Evolutionary conservation across 2,888 invertebrate species (phyloP), one percentile per base, ranked within the genome.

Genomic region (Villa cingulata): DNA sequence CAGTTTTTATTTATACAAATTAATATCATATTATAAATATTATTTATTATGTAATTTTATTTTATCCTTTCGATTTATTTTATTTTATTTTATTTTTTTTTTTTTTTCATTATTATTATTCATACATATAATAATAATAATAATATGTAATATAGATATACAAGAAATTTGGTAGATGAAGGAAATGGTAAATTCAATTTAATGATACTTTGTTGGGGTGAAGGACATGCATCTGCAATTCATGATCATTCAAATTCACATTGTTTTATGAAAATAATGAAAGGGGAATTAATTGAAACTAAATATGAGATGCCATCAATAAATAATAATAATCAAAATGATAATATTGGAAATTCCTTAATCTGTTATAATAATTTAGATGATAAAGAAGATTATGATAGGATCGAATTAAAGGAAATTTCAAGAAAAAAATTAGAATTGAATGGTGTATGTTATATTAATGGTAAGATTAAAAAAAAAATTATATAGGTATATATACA

Each of bases 171-270:
- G 57, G 91, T 98, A 1, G 94, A 97, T 62, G 80, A 78, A 50
- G 98, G 97, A 5, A 97, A 98, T 64, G 96, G 92, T 0, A 91
- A 89, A 63, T 98, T 94, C 71, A 98, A 98, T 70, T 72, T 98
- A 55, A 92, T 98, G 84, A 77, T 94, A 27, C 71, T 98, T n/a
- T 97, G 97, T 70, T 98, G 98, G 97, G 90, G 92, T 18, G 90
- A 94, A 63, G 90, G 89, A 0, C 91, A 94, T 55, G 88, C 87
- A 0, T 91, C 95, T 0, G 83, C 88, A 12, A 94, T 98, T 55
- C 98, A 98, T 66, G 95, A 96, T 68, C 98, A 98, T 63, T 81
- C 94, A 0, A 79, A 95, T 61, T 83, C 96, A 0, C 95, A 98
- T 64, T 98, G 98, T 67, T 94, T 98, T 67, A 94, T 98, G 86